Conservation (phyloP, 1,140 invertebrate species). For the Linepithema humile region DNA sequence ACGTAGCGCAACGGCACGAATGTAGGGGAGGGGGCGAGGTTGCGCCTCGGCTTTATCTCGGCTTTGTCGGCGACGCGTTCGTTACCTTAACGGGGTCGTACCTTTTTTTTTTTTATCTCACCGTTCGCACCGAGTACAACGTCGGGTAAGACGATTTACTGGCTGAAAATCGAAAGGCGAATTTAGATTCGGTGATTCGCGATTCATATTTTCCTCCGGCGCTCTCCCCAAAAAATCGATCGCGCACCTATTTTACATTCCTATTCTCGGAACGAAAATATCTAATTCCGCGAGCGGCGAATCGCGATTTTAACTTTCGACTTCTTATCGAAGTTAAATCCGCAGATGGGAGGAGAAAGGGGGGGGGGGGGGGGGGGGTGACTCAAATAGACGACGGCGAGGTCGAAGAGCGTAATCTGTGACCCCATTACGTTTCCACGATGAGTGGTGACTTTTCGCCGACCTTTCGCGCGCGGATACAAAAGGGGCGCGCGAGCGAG, state of each 20-base stretch:
- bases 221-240: conserved; percentile 13
- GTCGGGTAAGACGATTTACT: conserved; percentile 47
- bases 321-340: conserved; percentile 14
- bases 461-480: conserved; percentile 40
- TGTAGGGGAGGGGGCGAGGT: conserved; percentile 32
- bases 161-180: conserved; percentile 59
- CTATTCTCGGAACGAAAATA: conserved; percentile 6
- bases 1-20: conserved; percentile 47
- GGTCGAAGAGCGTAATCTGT: conserved; percentile 45
- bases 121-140: conserved; percentile 13
- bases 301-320: neutral
- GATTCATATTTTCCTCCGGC: neutral
- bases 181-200: conserved; percentile 29
- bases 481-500: conserved; percentile 38
- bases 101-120: neutral
- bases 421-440: conserved; percentile 51
- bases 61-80: conserved; percentile 67
- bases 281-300: conserved; percentile 3
- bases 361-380: neutral
- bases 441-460: conserved; percentile 54
- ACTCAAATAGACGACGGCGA: conserved; percentile 3
- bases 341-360: neutral
- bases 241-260: neutral
- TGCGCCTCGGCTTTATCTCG: conserved; percentile 61
- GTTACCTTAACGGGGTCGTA: conserved; percentile 61